Percentiles rank a stretch among this genome's conserved stretches.
These are phyloP conservation scores for Pyrgus malvae DNA, from an alignment of 2,888 invertebrate genomes.

Conservation along the genomic window DNA sequence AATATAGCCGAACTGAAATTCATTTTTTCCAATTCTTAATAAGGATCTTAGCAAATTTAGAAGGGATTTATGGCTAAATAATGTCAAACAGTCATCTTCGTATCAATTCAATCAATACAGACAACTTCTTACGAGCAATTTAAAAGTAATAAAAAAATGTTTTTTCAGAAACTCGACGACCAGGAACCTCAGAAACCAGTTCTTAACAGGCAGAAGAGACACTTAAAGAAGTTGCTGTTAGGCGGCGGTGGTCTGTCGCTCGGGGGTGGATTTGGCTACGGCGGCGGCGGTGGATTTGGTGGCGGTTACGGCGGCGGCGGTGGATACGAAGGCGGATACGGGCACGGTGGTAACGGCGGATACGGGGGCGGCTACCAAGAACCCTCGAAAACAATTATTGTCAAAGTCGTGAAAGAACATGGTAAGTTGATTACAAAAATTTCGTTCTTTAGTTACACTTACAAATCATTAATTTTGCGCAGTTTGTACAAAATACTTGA, in stretches of 20 bases:
- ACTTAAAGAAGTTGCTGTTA: conserved; percentile 43
- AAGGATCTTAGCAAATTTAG: too few relatives aligned
- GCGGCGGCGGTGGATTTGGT: conserved; percentile 35
- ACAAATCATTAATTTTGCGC: too few relatives aligned
- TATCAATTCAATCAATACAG: too few relatives aligned
- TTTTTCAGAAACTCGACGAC: conserved; percentile 64
- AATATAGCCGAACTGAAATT: too few relatives aligned
- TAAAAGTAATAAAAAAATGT: not conserved
- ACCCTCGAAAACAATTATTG: conserved; percentile 50
- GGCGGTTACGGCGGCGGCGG: conserved; percentile 35
- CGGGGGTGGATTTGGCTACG: conserved; percentile 44
- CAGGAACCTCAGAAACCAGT: conserved; percentile 45
- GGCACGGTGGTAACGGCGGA: conserved; percentile 39
- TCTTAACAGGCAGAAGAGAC: conserved; percentile 59
- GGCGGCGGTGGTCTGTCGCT: conserved; percentile 40
- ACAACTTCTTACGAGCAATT: too few relatives aligned
- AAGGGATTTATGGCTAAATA: too few relatives aligned
- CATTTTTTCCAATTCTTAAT: too few relatives aligned
- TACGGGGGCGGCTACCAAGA: conserved; percentile 46
- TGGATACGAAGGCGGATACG: conserved; percentile 42
- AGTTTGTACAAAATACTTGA: too few relatives aligned
- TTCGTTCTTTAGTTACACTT: not conserved
- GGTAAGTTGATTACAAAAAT: conserved; percentile 23
- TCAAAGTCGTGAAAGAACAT: conserved; percentile 55
- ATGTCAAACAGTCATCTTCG: too few relatives aligned